Evolutionary conservation across 2,888 invertebrate genomes (phyloP).

Genomic region (Vannuccia rotundouncinata): DNA sequence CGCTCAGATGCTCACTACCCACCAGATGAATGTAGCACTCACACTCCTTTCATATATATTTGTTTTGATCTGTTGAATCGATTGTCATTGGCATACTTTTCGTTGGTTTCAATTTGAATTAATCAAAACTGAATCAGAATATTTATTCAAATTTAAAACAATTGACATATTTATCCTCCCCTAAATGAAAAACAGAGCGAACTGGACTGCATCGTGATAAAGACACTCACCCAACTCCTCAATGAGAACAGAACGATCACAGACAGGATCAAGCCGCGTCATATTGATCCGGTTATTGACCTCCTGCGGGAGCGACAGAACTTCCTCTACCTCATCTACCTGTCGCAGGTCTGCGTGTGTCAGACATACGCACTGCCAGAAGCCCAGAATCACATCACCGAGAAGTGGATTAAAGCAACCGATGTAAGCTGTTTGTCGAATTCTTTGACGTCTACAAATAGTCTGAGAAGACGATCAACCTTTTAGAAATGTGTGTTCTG

Average conservation of each 20-base stretch:
- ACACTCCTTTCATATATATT: too few relatives aligned
- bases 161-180: too few relatives aligned
- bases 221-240: conserved; percentile 38
- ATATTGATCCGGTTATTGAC: conserved; percentile 37
- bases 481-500: too few relatives aligned
- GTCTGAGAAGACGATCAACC: too few relatives aligned
- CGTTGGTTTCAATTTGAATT: too few relatives aligned
- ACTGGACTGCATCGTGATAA: conserved; percentile 34
- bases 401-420: conserved; percentile 36
- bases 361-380: conserved; percentile 39
- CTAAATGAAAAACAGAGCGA: too few relatives aligned
- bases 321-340: conserved; percentile 40
- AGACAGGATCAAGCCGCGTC: conserved; percentile 34
- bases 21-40: not conserved
- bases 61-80: too few relatives aligned
- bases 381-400: conserved; percentile 39
- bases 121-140: too few relatives aligned
- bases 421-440: not conserved
- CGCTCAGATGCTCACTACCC: conserved; percentile 37
- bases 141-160: too few relatives aligned
- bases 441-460: not conserved
- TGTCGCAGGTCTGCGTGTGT: conserved; percentile 39
- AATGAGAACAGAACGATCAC: conserved; percentile 40
- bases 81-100: too few relatives aligned
- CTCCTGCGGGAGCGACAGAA: conserved; percentile 38